These are phyloP conservation scores for Drosophila repletoides DNA, from an alignment of 1,140 invertebrate genomes.

Conservation along the genomic window DNA sequence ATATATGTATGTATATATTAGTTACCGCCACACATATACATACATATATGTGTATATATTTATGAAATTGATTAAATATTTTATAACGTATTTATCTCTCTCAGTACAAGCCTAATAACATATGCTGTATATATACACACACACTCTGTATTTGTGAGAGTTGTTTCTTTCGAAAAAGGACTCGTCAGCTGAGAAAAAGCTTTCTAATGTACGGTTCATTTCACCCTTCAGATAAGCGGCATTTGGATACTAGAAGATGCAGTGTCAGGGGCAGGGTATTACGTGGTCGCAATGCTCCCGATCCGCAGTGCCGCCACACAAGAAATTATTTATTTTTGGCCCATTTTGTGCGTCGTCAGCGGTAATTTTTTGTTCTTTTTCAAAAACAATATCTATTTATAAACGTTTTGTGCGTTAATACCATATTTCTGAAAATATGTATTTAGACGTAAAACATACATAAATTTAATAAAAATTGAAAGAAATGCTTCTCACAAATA, in stretches of 20 bases:
- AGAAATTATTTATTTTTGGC: slow-evolving; percentile 59
- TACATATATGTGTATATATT: slow-evolving; percentile 31
- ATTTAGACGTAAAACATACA: slow-evolving; percentile 61
- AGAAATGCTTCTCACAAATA: slow-evolving; percentile 16
- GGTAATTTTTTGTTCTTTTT: slow-evolving; percentile 67
- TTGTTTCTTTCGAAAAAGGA: neutral
- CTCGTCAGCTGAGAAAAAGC: neutral
- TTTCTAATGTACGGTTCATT: neutral
- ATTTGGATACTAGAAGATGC: too few relatives aligned
- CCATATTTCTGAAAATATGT: slow-evolving; percentile 75
- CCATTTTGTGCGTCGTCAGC: slow-evolving; percentile 73
- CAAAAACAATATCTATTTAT: slow-evolving; percentile 73
- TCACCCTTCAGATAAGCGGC: slow-evolving; percentile 7
- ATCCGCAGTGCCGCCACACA: slow-evolving; percentile 1
- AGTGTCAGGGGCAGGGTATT: slow-evolving; percentile 25
- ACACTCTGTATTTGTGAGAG: neutral
- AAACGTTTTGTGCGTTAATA: slow-evolving; percentile 73
- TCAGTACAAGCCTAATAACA: slow-evolving; percentile 1
- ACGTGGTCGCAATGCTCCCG: slow-evolving; percentile 28
- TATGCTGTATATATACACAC: neutral
- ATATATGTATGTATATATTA: slow-evolving; percentile 8
- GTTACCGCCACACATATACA: too few relatives aligned
- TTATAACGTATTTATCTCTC: slow-evolving; percentile 16
- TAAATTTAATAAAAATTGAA: slow-evolving; percentile 76
- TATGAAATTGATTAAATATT: slow-evolving; percentile 72